Percentiles rank a stretch among this genome's conserved stretches.
Conservation (phyloP, 92 coral and sea anemone species). For the Epizoanthus illoricatus region DNA sequence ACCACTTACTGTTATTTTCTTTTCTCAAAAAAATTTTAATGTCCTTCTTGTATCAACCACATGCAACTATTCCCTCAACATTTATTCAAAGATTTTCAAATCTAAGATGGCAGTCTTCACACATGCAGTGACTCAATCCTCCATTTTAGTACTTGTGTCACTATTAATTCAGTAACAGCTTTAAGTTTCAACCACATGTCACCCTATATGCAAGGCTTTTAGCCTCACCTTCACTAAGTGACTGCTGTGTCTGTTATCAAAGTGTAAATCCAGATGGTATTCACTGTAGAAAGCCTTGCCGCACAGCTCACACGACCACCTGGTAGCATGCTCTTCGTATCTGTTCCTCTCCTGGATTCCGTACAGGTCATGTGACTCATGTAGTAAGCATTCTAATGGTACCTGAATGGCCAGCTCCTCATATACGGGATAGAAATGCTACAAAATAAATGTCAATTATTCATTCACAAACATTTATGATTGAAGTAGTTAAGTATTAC, state of each 20-base stretch:
- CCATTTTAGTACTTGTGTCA: no score
- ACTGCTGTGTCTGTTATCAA: constrained; percentile 82
- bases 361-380: constrained; percentile 68
- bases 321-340: constrained; percentile 72
- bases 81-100: no score
- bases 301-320: constrained; percentile 85
- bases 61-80: no score
- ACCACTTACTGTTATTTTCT: no score
- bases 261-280: constrained; percentile 74
- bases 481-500: no score
- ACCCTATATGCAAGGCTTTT: no score
- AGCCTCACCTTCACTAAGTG: constrained; percentile 62
- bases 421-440: constrained; percentile 77
- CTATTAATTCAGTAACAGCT: no score
- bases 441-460: background rate
- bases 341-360: constrained; percentile 71
- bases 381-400: constrained; percentile 64
- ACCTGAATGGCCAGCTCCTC: constrained; percentile 47
- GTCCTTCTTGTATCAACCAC: no score
- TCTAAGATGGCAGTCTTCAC: no score
- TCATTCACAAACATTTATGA: background rate
- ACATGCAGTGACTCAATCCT: no score
- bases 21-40: no score
- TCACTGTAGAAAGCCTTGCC: constrained; percentile 87
- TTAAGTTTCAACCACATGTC: no score